These are phyloP conservation scores for Bufo gargarizans DNA, from an alignment of 2,113 vertebrate genomes.

Conservation along the genomic window DNA sequence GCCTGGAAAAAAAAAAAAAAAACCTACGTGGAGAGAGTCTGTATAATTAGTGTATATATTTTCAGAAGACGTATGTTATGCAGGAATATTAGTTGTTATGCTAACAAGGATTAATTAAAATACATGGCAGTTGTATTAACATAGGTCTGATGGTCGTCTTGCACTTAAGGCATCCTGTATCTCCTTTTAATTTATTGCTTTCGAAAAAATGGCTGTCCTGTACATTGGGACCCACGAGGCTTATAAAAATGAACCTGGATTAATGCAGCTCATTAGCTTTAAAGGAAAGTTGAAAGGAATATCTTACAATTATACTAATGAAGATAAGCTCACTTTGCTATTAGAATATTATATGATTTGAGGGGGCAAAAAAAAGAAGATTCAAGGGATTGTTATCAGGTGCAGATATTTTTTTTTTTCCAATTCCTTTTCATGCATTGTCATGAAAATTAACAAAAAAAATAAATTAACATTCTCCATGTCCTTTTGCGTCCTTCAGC, in stretches of 20 bases:
- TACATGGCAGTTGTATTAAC: slow-evolving; percentile 79
- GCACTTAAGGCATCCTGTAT: slow-evolving; percentile 77
- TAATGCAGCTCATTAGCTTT: slow-evolving; percentile 85
- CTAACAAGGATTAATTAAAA: slow-evolving; percentile 88
- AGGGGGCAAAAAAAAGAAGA: slow-evolving; percentile 57
- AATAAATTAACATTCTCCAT: background rate
- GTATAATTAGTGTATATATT: slow-evolving; percentile 84
- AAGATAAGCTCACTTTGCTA: slow-evolving; percentile 72
- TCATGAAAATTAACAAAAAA: background rate
- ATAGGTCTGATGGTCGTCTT: slow-evolving; percentile 81
- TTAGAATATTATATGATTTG: slow-evolving; percentile 69
- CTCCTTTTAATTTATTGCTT: slow-evolving; percentile 80
- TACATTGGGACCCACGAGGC: slow-evolving; percentile 78
- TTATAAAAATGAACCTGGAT: slow-evolving; percentile 85
- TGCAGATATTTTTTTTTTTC: slow-evolving; percentile 38
- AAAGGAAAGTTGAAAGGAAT: slow-evolving; percentile 79
- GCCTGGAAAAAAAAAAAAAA: background rate
- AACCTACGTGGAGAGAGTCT: slow-evolving; percentile 58
- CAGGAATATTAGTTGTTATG: slow-evolving; percentile 80
- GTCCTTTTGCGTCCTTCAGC: slow-evolving; percentile 21
- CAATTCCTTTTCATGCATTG: background rate
- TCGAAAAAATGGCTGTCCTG: slow-evolving; percentile 80
- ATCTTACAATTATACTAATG: slow-evolving; percentile 79
- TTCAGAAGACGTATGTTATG: slow-evolving; percentile 72
- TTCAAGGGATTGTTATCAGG: slow-evolving; percentile 66